Evolutionary conservation across 2,113 vertebrate genomes (phyloP).

Genomic region (Globicephala melas): DNA sequence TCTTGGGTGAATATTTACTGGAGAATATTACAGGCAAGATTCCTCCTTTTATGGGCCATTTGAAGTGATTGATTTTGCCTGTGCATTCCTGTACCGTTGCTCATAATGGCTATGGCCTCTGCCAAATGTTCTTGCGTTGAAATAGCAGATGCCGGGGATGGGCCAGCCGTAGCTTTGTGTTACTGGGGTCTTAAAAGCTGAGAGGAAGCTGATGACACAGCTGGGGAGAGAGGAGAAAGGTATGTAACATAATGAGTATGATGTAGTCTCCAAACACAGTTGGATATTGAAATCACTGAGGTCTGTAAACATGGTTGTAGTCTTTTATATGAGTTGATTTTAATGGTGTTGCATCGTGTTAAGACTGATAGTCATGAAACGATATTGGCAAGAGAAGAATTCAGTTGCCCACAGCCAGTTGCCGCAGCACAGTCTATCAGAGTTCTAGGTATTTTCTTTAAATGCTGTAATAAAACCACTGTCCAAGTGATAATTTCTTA

Average conservation of each 20-base stretch:
- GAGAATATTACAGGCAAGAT: conserved; percentile 70
- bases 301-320: conserved; percentile 61
- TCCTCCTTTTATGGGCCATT: conserved; percentile 61
- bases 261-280: conserved; percentile 41
- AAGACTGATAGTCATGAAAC: conserved; percentile 53
- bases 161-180: not conserved
- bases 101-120: conserved; percentile 54
- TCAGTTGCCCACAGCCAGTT: conserved; percentile 42
- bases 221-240: conserved; percentile 56
- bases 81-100: conserved; percentile 65
- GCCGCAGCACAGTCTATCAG: conserved; percentile 10
- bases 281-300: conserved; percentile 55
- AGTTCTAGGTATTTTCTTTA: conserved; percentile 27
- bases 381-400: conserved; percentile 34
- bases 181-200: conserved; percentile 39
- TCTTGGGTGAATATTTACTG: conserved; percentile 76
- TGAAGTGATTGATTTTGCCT: conserved; percentile 61
- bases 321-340: conserved; percentile 63
- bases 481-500: not conserved
- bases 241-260: not conserved
- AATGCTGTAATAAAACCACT: conserved; percentile 32
- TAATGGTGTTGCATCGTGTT: conserved; percentile 45
- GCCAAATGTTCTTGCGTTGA: conserved; percentile 56
- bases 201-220: conserved; percentile 59
- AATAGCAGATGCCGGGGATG: conserved; percentile 44